A percentile compares a stretch with the other conserved stretches of the same genome.
Evolutionary conservation across 2,888 invertebrate genomes (phyloP).

Genomic region (Eumacrocentrus americanus): DNA sequence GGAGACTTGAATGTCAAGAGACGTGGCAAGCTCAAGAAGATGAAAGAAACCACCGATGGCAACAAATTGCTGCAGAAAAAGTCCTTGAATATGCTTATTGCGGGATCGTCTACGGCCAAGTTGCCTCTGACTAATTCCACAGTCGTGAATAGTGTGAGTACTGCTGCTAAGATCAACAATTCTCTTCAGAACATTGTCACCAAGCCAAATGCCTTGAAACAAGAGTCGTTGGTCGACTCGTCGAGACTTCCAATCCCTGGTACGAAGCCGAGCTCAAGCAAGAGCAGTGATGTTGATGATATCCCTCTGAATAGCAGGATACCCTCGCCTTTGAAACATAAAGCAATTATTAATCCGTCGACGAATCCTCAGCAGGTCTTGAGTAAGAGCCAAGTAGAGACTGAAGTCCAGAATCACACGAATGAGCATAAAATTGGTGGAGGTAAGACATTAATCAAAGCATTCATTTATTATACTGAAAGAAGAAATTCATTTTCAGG

Average conservation of each 20-base stretch:
- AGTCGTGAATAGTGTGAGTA: conserved; percentile 52
- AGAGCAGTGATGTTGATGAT: conserved; percentile 56
- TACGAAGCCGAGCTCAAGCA: conserved; percentile 52
- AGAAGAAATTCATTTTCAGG: too few species aligned
- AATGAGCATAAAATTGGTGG: conserved; percentile 60
- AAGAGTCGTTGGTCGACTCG: conserved; percentile 47
- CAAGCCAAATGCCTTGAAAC: conserved; percentile 58
- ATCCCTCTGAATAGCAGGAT: conserved; percentile 59
- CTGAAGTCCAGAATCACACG: conserved; percentile 56
- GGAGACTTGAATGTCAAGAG: conserved; percentile 53
- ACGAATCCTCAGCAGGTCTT: conserved; percentile 47
- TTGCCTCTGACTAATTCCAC: conserved; percentile 54
- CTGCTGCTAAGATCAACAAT: conserved; percentile 54
- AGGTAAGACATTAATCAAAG: too few species aligned
- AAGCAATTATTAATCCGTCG: conserved; percentile 49
- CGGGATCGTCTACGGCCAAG: conserved; percentile 39
- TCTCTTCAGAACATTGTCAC: conserved; percentile 51
- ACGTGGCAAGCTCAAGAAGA: conserved; percentile 65
- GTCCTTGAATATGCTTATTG: conserved; percentile 55
- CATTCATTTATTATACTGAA: too few species aligned
- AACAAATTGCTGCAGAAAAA: conserved; percentile 58
- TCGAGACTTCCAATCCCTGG: conserved; percentile 42
- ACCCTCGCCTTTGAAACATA: conserved; percentile 58
- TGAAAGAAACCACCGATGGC: conserved; percentile 61
- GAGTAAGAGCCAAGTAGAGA: conserved; percentile 51